Evolutionary conservation across 2,113 vertebrate genomes (phyloP), one percentile per base, ranked within the genome.

Genomic region (Oryctolagus cuniculus): DNA sequence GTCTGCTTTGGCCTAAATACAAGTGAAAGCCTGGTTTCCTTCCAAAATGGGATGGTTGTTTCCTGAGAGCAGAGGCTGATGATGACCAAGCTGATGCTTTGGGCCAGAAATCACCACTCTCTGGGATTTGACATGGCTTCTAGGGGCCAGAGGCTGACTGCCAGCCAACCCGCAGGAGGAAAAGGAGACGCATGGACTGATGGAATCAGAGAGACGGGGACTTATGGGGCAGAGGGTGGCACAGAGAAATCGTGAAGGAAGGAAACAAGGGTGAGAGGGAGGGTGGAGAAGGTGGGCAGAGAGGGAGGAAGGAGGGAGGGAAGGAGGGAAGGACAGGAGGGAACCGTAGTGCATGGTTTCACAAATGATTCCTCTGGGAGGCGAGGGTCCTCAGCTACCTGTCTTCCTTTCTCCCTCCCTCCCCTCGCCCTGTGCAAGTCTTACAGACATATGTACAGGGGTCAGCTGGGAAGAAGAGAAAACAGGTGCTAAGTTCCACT

Each of bases 301-400:
- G 21, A 38, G 73, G 19, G 31, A 5, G 25, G 8, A 73, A 25
- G 21, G 12, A 63, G n/a, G 25, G 8, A 51, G 2, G 8, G 16
- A 38, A 63, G 38, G 15, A 85, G 11, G 38, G 17, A 74, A 27
- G 53, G 16, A 87, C 55, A 17, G 55, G 55, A 58, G 19, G 55
- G 10, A 63, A 9, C 24, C 15, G 5, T 0, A 44, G 29, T 1
- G 24, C 25, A 7, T n/a, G 2, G 4, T 29, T 64, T 11, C 49
- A 13, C 21, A 61, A 8, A 53, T 15, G 79, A 5, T 10, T 12
- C 8, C 21, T 66, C 55, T 80, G 55, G 53, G 25, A 29, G 3
- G 25, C 9, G 1, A 27, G 31, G 24, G 2, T 80, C n/a, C 61
- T 91, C 8, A 69, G 29, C 10, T 31, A 69, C 6, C 25, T 24